Evolutionary conservation across 2,888 invertebrate genomes (phyloP).

Genomic region (Perizoma affinitatum): DNA sequence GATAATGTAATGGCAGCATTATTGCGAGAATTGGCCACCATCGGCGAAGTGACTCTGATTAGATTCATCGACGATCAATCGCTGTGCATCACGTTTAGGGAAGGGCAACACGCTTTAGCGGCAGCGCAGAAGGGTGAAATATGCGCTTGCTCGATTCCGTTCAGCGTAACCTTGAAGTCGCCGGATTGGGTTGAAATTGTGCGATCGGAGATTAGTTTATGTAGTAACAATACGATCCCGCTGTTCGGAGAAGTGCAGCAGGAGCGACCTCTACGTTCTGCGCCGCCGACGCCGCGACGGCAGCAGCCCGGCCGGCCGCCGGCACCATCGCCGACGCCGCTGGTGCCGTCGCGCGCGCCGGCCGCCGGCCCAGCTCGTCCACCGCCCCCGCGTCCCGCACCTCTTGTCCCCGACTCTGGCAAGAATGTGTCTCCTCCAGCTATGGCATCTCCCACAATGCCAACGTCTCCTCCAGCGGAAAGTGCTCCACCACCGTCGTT

Average conservation of each 20-base stretch:
- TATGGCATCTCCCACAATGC: conserved; percentile 48
- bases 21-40: conserved; percentile 91
- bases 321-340: conserved; percentile 82
- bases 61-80: conserved; percentile 92
- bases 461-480: conserved; percentile 66
- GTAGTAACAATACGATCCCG: conserved; percentile 93
- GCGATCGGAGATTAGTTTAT: conserved; percentile 92
- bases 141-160: conserved; percentile 86
- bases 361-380: conserved; percentile 79
- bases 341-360: conserved; percentile 73
- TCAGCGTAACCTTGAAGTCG: conserved; percentile 91
- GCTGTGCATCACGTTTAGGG: conserved; percentile 96
- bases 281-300: conserved; percentile 77
- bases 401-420: conserved; percentile 80
- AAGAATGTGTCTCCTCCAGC: conserved; percentile 62
- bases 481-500: conserved; percentile 62
- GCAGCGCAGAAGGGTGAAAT: conserved; percentile 85
- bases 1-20: conserved; percentile 91
- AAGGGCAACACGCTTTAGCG: conserved; percentile 93
- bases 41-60: conserved; percentile 95
- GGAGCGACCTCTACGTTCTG: conserved; percentile 71
- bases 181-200: conserved; percentile 93
- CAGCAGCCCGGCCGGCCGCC: conserved; percentile 86
- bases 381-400: conserved; percentile 85
- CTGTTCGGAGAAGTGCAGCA: conserved; percentile 82